phyloP scores from a whole-genome alignment of 2,888 invertebrate species.

The Caenorhabditis sp. region DNA sequence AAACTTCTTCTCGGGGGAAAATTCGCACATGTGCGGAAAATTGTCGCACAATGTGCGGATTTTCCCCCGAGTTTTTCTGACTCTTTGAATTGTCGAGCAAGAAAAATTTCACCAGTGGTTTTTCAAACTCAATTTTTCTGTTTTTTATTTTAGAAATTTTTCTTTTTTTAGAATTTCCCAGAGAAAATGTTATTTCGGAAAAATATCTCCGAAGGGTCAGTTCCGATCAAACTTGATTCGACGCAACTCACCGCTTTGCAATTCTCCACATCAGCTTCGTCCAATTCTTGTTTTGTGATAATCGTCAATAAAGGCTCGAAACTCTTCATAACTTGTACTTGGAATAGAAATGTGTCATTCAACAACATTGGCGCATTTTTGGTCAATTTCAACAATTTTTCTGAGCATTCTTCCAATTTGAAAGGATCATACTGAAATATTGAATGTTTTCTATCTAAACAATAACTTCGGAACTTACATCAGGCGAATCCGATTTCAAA shows the following conservation, averaged over 20 bases:
- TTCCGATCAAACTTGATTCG: background rate
- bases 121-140: too few relatives aligned
- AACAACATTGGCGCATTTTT: constrained; percentile 18
- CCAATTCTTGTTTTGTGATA: constrained; percentile 29
- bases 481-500: background rate
- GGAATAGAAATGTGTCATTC: constrained; percentile 12
- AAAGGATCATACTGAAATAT: background rate
- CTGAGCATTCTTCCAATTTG: background rate
- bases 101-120: too few relatives aligned
- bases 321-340: background rate
- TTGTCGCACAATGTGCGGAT: too few relatives aligned
- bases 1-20: too few relatives aligned
- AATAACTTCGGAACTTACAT: background rate
- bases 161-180: too few relatives aligned
- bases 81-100: too few relatives aligned
- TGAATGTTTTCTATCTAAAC: too few relatives aligned
- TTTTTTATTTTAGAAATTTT: too few relatives aligned
- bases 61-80: too few relatives aligned
- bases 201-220: too few relatives aligned
- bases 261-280: constrained; percentile 35
- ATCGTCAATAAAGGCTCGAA: constrained; percentile 28
- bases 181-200: too few relatives aligned
- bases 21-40: too few relatives aligned
- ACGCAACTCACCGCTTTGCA: constrained; percentile 26
- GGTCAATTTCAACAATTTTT: constrained; percentile 12